Base-by-base conservation (phyloP, 2,888 invertebrate genomes). In the Lithophane semibrunnea region DNA sequence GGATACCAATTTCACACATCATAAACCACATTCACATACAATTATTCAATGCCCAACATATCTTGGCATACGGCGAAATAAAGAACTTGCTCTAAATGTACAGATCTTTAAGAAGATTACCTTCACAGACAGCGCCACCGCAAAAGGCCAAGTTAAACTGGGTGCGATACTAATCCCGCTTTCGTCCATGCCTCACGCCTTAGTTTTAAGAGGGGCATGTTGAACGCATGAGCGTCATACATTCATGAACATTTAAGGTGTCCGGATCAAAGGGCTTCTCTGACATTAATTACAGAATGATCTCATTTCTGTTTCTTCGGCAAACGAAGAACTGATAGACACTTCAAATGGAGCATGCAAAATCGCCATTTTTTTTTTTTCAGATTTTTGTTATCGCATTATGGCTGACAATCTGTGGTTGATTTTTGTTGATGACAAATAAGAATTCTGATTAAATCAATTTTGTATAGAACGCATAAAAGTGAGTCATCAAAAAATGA, bases 181-280 rank as follows among this genome's bases (percentile, higher is more conserved):
- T 8, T 24, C 63, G 74, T 85, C 75, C 77, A 42, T 86, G 52
- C 54, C 82, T 90, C 87, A 71, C 9, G 44, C 71, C 12, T 42
- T 58, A 77, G 37, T 29, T 71, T 70, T 76, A 85, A 85, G 79
- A 87, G 86, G 82, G 82, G 86, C 90, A 91, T 91, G 90, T 90
- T 90, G 88, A 90, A 91, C 89, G 91, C 92, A 92, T 91, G 90
- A 91, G 86, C 86, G 88, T 92, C 92, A 92, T 91, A 92, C 91
- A 90, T 92, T 92, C 90, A 90, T 89, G 91, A 91, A 90, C 92
- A 91, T 93, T 91, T 90, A 91, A 94, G 92, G 92, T 93, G 90
- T 89, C 87, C 87, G 90, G 94, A 95, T 95, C 95, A 95, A 95
- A 95, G 94, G 89, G 86, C 81, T 87, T 79, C 84, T 87, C 87